Percentiles rank a stretch among this genome's conserved stretches.
Conservation (phyloP, 2,113 vertebrate genomes). For the Gobius niger region DNA sequence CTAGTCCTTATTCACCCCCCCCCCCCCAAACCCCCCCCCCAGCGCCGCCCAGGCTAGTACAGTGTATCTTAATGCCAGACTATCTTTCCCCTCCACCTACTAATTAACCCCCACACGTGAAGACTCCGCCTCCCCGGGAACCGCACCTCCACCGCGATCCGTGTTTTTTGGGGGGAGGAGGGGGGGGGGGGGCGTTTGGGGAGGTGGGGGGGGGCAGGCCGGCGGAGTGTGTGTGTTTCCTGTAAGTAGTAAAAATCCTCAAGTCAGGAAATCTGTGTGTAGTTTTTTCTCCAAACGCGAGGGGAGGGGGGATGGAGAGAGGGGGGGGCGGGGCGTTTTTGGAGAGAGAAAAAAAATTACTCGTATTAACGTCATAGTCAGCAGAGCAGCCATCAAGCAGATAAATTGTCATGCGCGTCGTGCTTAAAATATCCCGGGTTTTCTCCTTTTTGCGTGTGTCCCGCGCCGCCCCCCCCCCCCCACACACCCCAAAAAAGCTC, state of each 20-base stretch:
- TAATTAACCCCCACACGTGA: slow-evolving; percentile 21
- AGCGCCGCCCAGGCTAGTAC: slow-evolving; percentile 81
- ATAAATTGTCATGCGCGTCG: slow-evolving; percentile 99
- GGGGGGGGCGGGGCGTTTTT: slow-evolving; percentile 61
- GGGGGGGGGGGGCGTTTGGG: neutral
- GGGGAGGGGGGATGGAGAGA: slow-evolving; percentile 51
- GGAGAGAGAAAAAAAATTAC: slow-evolving; percentile 85
- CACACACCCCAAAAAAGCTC: slow-evolving; percentile 58
- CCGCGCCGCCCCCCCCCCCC: slow-evolving; percentile 63
- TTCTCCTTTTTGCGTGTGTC: slow-evolving; percentile 82
- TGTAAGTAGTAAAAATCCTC: slow-evolving; percentile 69
- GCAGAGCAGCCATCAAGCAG: slow-evolving; percentile 99
- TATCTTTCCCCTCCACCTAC: slow-evolving; percentile 58
- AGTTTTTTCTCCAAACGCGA: slow-evolving; percentile 86
- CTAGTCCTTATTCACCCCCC: slow-evolving; percentile 79
- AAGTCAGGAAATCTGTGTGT: slow-evolving; percentile 83
- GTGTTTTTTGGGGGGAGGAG: slow-evolving; percentile 67
- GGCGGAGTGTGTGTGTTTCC: slow-evolving; percentile 45
- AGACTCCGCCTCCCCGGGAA: slow-evolving; percentile 40
- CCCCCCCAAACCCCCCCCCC: slow-evolving; percentile 60
- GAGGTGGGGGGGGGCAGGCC: too few species aligned
- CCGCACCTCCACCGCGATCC: slow-evolving; percentile 74
- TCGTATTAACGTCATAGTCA: slow-evolving; percentile 98
- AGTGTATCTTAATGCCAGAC: slow-evolving; percentile 76
- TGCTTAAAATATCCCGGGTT: slow-evolving; percentile 94